Percentiles rank a stretch among this genome's conserved stretches.
Evolutionary conservation across 2,113 vertebrate species (phyloP).

Genomic region (Perca fluviatilis): DNA sequence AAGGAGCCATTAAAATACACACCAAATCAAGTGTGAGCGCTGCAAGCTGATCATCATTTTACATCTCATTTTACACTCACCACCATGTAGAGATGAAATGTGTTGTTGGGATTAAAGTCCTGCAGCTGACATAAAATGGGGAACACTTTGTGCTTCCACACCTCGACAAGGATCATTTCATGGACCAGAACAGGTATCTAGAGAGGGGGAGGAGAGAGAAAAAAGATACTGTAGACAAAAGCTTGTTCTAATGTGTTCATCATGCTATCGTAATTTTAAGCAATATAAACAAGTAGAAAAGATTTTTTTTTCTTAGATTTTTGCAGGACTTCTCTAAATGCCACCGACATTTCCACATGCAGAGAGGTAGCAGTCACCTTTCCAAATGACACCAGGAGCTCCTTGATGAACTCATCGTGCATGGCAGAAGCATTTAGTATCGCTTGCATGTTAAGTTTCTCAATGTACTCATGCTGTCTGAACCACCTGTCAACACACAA

Average conservation of each 20-base stretch:
- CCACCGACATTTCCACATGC: background rate
- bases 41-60: background rate
- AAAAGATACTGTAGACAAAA: background rate
- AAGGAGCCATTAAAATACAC: background rate
- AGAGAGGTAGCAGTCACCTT: slow-evolving; percentile 87
- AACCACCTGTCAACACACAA: slow-evolving; percentile 88
- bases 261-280: background rate
- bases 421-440: slow-evolving; percentile 88
- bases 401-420: slow-evolving; percentile 91
- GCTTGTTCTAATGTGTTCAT: background rate
- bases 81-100: slow-evolving; percentile 94
- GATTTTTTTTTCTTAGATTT: background rate
- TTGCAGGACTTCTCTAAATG: background rate
- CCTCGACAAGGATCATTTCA: slow-evolving; percentile 91
- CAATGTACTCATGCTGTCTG: slow-evolving; percentile 90
- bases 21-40: background rate
- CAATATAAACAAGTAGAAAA: background rate
- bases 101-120: slow-evolving; percentile 92
- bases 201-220: slow-evolving; percentile 29
- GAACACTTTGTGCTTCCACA: slow-evolving; percentile 96
- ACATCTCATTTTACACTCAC: slow-evolving; percentile 83
- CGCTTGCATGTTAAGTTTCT: slow-evolving; percentile 97
- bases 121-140: slow-evolving; percentile 90
- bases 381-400: slow-evolving; percentile 88
- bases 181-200: slow-evolving; percentile 90